Evolutionary conservation across 2,888 invertebrate species (phyloP).

Genomic region (Parnassius orleans): DNA sequence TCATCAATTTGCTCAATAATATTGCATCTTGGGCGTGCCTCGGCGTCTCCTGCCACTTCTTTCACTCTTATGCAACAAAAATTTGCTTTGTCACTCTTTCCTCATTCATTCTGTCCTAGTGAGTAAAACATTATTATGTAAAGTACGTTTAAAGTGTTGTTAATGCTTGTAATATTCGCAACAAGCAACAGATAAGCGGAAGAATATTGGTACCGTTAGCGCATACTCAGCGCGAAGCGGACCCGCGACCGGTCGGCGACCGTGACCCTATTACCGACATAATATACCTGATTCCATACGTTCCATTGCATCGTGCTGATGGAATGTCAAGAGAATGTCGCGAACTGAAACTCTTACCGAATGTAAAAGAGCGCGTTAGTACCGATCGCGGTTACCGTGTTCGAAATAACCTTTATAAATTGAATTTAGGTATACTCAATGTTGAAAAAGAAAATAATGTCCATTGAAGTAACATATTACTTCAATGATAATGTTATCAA

Average conservation of each 20-base stretch:
- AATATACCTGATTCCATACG: constrained; percentile 47
- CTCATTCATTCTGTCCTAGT: background rate
- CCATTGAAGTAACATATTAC: no score
- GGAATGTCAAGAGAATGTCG: constrained; percentile 62
- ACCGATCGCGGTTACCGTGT: constrained; percentile 28
- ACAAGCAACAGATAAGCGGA: constrained; percentile 32
- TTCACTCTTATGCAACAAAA: background rate
- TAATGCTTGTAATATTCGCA: constrained; percentile 9
- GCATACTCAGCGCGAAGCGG: constrained; percentile 35
- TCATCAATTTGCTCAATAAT: no score
- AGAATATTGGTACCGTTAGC: constrained; percentile 37
- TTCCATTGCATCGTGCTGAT: constrained; percentile 51
- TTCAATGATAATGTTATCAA: no score
- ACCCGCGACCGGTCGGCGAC: constrained; percentile 46
- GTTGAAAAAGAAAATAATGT: no score
- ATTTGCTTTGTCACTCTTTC: no score
- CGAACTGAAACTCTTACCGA: constrained; percentile 47
- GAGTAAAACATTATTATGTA: background rate
- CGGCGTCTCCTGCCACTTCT: background rate
- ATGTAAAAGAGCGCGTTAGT: constrained; percentile 14
- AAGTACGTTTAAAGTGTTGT: no score
- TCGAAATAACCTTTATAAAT: constrained; percentile 16
- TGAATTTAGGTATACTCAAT: no score
- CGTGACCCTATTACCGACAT: constrained; percentile 74
- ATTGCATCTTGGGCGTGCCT: no score